Conservation (phyloP, 64 coral and sea anemone species). For the Montipora capricornis region DNA sequence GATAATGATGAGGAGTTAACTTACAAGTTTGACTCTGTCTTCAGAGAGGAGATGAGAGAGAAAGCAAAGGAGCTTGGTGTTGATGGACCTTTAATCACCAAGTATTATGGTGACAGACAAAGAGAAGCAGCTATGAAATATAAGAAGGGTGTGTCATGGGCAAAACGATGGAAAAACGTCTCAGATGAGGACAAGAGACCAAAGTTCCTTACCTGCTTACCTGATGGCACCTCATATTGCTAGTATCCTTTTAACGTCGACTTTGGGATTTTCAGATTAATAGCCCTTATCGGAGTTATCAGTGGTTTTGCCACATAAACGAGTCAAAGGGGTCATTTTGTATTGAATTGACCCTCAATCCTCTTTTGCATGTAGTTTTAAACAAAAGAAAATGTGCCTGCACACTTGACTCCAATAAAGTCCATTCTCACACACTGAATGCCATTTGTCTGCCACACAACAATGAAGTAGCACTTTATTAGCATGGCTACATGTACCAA, state of each 20-base stretch:
- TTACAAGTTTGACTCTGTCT: background rate
- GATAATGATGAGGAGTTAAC: background rate
- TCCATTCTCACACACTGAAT: no score
- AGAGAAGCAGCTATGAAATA: slow-evolving; percentile 88
- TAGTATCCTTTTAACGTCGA: slow-evolving; percentile 77
- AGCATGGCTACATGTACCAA: no score
- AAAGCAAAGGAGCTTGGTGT: slow-evolving; percentile 81
- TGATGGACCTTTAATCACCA: slow-evolving; percentile 78
- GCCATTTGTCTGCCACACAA: no score
- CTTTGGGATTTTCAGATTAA: background rate
- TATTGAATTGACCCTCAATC: no score
- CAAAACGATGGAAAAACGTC: slow-evolving; percentile 89
- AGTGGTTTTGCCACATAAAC: no score
- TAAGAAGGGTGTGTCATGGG: slow-evolving; percentile 94
- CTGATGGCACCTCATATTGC: slow-evolving; percentile 87
- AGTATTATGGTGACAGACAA: slow-evolving; percentile 84
- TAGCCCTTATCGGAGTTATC: background rate
- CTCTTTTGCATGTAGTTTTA: no score
- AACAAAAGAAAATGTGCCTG: no score
- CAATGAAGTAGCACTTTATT: no score
- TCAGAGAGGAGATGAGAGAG: slow-evolving; percentile 78
- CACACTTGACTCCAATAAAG: no score
- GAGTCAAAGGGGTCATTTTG: no score
- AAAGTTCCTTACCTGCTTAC: slow-evolving; percentile 75
- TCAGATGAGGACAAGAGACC: slow-evolving; percentile 83